A percentile compares a stretch with the other conserved stretches of the same genome.
Conservation (phyloP, 2,113 vertebrate genomes). For the Isichthys henryi region DNA sequence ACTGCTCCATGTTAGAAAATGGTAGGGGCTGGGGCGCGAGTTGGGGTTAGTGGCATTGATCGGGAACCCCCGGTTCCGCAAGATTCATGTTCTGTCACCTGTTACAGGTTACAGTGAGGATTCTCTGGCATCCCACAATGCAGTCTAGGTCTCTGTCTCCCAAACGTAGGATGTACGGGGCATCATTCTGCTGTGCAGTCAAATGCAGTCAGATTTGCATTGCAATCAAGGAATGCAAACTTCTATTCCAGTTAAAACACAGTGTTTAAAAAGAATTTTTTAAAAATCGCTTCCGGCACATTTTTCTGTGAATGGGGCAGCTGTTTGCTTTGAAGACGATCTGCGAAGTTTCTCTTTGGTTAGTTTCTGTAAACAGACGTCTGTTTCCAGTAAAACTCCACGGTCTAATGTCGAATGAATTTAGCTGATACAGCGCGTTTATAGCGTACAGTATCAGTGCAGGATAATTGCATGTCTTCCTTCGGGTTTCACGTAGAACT, state of each 20-base stretch:
- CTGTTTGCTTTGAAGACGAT: slow-evolving; percentile 16
- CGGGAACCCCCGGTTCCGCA: background rate
- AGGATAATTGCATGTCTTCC: background rate
- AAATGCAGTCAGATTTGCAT: background rate
- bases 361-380: slow-evolving; percentile 9
- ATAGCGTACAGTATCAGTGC: background rate
- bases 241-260: background rate
- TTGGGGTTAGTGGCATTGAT: background rate
- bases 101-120: background rate
- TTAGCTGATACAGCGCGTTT: background rate
- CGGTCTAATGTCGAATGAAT: slow-evolving; percentile 12
- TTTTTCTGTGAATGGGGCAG: slow-evolving; percentile 4
- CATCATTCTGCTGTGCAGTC: background rate
- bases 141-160: background rate
- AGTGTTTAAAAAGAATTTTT: background rate
- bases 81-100: background rate
- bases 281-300: background rate
- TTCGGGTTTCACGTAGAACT: background rate
- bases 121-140: background rate
- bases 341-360: slow-evolving; percentile 21
- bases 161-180: background rate
- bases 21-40: background rate
- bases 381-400: background rate
- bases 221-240: background rate
- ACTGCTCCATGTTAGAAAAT: background rate